Evolutionary conservation across 1,140 invertebrate genomes (phyloP).

Genomic region (Whitmania pigra): DNA sequence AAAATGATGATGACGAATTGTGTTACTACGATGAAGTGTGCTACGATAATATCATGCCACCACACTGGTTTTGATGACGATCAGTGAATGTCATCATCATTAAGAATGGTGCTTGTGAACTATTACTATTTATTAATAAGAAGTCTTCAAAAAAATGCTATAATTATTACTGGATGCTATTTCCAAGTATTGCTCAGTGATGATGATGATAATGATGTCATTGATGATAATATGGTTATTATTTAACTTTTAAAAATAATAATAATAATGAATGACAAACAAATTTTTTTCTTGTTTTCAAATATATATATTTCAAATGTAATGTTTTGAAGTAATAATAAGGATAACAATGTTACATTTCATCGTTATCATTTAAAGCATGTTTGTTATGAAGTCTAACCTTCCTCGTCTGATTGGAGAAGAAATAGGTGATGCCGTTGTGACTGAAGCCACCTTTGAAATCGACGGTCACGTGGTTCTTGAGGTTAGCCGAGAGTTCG

Average conservation of each 20-base stretch:
- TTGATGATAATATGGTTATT: not conserved
- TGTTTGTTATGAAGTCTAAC: not conserved
- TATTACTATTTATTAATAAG: not conserved
- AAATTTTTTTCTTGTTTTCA: no score
- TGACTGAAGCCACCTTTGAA: not conserved
- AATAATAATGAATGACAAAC: no score
- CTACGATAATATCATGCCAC: not conserved
- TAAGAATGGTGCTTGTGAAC: not conserved
- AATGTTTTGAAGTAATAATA: no score
- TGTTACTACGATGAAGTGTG: not conserved
- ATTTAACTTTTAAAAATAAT: no score
- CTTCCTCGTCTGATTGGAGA: not conserved
- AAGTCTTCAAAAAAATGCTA: not conserved
- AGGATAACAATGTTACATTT: no score
- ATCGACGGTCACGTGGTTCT: not conserved
- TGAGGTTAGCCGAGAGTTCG: no score
- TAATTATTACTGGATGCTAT: not conserved
- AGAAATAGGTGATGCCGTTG: not conserved
- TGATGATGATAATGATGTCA: not conserved
- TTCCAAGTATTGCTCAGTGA: not conserved
- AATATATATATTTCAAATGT: no score
- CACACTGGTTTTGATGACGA: no score
- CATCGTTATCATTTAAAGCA: no score
- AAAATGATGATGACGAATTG: not conserved
- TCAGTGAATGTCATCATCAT: not conserved